phyloP scores from a whole-genome alignment of 2,888 invertebrate species.

The Oegoconia quadripuncta region DNA sequence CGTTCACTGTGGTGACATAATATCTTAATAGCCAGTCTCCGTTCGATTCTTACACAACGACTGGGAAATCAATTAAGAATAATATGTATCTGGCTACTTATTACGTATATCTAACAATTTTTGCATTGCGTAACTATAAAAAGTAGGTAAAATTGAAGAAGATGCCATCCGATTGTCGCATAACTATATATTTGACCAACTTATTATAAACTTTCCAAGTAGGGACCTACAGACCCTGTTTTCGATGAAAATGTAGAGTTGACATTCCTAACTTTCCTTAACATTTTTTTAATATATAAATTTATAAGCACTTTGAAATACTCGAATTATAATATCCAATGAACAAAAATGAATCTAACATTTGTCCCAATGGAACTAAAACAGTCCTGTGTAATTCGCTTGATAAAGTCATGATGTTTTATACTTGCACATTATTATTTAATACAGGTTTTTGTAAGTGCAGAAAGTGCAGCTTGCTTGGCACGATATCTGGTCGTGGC shows the following conservation, averaged over 20 bases:
- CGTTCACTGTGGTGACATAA: slow-evolving; percentile 35
- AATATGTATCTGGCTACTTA: slow-evolving; percentile 12
- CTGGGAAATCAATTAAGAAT: slow-evolving; percentile 32
- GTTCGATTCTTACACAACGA: slow-evolving; percentile 38
- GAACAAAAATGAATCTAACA: background rate
- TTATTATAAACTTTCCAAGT: background rate
- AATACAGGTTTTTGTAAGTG: slow-evolving; percentile 13
- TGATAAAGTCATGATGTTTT: slow-evolving; percentile 2
- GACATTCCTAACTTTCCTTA: too few species aligned
- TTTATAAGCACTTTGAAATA: background rate
- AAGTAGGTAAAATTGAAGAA: background rate
- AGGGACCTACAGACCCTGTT: too few species aligned
- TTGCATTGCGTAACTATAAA: background rate
- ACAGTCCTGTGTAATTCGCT: background rate
- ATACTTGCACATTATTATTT: too few species aligned
- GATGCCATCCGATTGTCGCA: background rate
- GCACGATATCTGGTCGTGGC: slow-evolving; percentile 37
- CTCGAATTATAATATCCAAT: background rate
- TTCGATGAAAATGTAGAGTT: too few species aligned
- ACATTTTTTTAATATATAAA: too few species aligned
- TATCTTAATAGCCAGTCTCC: slow-evolving; percentile 38
- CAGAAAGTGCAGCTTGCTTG: slow-evolving; percentile 26
- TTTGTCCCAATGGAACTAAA: too few species aligned
- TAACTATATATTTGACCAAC: background rate
- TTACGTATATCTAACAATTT: slow-evolving; percentile 11